phyloP scores from a whole-genome alignment of 2,797 vertebrate genomes.

The Sebastes itinus region DNA sequence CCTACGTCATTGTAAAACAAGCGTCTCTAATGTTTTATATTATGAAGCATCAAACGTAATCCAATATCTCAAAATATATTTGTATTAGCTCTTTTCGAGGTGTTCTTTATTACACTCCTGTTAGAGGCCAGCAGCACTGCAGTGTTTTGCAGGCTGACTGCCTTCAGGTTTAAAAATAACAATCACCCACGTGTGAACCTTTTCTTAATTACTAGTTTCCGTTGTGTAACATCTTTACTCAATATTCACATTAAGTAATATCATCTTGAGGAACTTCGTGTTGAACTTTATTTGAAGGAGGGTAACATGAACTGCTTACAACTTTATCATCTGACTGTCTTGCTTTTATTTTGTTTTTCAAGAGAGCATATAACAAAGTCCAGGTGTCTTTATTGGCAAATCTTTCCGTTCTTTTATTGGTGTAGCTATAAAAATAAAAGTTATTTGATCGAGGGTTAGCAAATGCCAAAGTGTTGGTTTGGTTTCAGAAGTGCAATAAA shows the following conservation, averaged over 20 bases:
- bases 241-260: not conserved
- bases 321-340: not conserved
- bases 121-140: constrained; percentile 6
- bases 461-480: not conserved
- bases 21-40: not conserved
- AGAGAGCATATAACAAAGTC: not conserved
- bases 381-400: not conserved
- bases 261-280: not conserved
- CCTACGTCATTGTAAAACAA: not conserved
- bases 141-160: not conserved
- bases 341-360: not conserved
- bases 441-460: not conserved
- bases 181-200: not conserved
- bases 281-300: not conserved
- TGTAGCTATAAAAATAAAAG: not conserved
- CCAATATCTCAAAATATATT: not conserved
- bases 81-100: not conserved
- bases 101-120: not conserved
- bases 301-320: not conserved
- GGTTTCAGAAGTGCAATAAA: not conserved
- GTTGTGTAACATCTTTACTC: not conserved
- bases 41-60: not conserved
- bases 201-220: not conserved
- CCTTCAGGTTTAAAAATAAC: constrained; percentile 27
- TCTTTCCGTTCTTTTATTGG: not conserved